Base-by-base conservation (phyloP, 2,888 invertebrate genomes). In the Biston stratarius region DNA sequence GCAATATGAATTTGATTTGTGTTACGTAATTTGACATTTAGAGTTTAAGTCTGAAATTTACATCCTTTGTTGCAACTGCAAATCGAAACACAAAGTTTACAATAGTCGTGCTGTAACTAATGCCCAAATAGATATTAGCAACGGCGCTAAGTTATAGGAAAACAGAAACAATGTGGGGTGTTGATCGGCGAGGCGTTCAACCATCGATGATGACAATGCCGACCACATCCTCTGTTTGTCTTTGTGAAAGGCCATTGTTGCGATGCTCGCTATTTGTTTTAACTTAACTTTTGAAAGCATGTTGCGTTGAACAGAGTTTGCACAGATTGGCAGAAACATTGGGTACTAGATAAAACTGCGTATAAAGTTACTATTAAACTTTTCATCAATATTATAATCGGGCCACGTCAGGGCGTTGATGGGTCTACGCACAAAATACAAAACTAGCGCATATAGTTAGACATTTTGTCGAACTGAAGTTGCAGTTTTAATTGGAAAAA, bases 151-250 rank as follows among this genome's bases (percentile, higher is more conserved):
- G 78, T 79, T 83, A 81, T 80, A 80, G 77, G 77, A 78, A 80
- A 82, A 77, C 74, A 71, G 72, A 70, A 78, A 84, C 82, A 84
- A 82, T 81, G 78, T 77, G 47, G 64, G 78, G 78, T 82, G 79
- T 72, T 74, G 64, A 76, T 71, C 73, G 74, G 74, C 73, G 75
- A 78, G 74, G 78, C 79, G 77, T 79, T 80, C 78, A 79, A 83
- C 72, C 82, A 75, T 74, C 74, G 74, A 74, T 79, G 83, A 83
- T 83, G 89, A 87, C 90, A 88, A 89, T 88, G 80, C 83, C 74
- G 79, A 76, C 86, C 86, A 86, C 87, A 90, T 91, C 91, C 91
- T 91, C 84, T 89, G 87, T 91, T 91, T 90, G 88, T 87, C 79
- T 84, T 82, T 83, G 90, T 81, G 90, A 91, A 89, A 89, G 87